Evolutionary conservation across 2,113 vertebrate species (phyloP).

Genomic region (Apteryx mantelli): DNA sequence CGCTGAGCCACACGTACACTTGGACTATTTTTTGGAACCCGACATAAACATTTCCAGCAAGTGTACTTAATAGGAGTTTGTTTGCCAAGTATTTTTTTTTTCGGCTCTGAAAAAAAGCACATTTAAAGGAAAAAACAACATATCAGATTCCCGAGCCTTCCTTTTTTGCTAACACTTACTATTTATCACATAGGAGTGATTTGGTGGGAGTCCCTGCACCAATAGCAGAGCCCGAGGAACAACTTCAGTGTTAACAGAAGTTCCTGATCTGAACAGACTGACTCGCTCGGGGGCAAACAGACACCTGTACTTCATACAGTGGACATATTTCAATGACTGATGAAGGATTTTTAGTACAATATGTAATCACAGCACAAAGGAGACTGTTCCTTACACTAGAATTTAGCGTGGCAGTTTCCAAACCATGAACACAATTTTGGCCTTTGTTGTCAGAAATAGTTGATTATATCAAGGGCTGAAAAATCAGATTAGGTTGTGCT

Average conservation of each 20-base stretch:
- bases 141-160: neutral
- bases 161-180: neutral
- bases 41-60: neutral
- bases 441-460: conserved; percentile 70
- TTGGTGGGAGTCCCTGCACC: accelerated
- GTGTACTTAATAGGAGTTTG: accelerated
- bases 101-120: neutral
- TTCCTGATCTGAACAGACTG: neutral
- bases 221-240: neutral
- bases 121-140: neutral
- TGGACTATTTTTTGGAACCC: neutral
- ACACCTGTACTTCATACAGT: neutral
- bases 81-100: neutral
- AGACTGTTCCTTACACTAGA: conserved; percentile 50
- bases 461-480: neutral
- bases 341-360: neutral
- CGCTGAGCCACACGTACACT: neutral
- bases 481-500: conserved; percentile 53
- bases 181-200: accelerated
- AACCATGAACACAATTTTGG: conserved; percentile 32
- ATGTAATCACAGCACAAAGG: conserved; percentile 65
- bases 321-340: neutral
- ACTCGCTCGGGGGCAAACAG: accelerated
- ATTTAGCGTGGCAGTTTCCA: conserved; percentile 38
- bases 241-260: neutral